These are phyloP conservation scores for Tragelaphus imberbis DNA, from an alignment of 2,113 vertebrate genomes.

Conservation along the genomic window DNA sequence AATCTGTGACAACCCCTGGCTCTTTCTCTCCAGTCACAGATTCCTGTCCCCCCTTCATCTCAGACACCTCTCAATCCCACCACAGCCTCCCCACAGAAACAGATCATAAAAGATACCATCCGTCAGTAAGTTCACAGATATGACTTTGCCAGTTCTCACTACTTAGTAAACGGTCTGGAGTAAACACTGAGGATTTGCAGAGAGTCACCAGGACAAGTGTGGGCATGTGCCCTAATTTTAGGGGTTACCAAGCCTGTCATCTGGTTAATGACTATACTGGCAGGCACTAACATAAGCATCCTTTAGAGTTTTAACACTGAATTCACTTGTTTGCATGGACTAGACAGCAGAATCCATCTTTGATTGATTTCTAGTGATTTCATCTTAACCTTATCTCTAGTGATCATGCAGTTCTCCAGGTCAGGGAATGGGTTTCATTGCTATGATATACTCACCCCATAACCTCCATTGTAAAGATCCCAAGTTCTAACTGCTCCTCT, in stretches of 20 bases:
- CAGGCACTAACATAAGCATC: background rate
- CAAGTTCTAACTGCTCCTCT: background rate
- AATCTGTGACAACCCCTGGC: background rate
- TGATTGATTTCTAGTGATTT: background rate
- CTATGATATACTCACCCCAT: background rate
- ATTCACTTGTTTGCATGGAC: background rate
- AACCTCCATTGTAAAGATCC: background rate
- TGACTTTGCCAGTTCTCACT: background rate
- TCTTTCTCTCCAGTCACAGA: background rate
- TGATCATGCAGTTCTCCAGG: background rate
- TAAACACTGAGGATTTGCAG: background rate
- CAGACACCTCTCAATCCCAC: background rate
- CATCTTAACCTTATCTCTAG: background rate
- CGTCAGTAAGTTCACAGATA: accelerated
- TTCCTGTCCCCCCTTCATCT: accelerated
- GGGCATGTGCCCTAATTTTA: background rate
- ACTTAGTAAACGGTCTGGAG: accelerated
- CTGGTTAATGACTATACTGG: background rate
- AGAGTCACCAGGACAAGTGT: background rate
- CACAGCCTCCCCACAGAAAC: accelerated
- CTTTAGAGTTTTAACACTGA: background rate
- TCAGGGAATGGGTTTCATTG: background rate
- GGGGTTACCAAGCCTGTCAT: background rate
- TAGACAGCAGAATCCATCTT: background rate
- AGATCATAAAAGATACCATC: accelerated